Evolutionary conservation across 2,113 vertebrate genomes (phyloP).

Genomic region (Amblyornis subalaris): DNA sequence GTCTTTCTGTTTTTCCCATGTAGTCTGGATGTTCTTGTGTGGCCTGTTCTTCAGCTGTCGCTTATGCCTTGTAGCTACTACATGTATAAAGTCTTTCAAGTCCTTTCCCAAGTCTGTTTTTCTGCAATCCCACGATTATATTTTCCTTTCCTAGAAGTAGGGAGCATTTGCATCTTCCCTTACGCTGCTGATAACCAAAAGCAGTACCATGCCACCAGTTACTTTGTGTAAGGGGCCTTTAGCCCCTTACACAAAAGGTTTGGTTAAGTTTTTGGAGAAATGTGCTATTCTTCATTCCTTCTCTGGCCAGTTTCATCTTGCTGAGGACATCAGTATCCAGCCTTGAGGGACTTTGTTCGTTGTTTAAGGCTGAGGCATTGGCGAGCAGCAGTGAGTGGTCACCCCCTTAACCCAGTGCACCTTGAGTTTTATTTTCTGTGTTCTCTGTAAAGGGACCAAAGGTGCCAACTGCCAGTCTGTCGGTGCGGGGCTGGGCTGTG

Average conservation of each 20-base stretch:
- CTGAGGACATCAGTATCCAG: neutral
- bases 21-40: neutral
- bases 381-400: neutral
- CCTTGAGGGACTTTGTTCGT: neutral
- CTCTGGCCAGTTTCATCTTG: neutral
- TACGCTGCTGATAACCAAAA: neutral
- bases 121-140: accelerated
- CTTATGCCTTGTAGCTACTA: neutral
- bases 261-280: neutral
- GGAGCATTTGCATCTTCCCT: neutral
- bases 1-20: neutral
- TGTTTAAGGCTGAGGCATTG: neutral
- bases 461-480: neutral
- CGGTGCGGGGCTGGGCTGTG: neutral
- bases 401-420: neutral
- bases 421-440: neutral
- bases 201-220: neutral
- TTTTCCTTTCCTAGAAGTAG: neutral
- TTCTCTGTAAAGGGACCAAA: neutral
- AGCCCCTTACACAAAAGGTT: neutral
- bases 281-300: neutral
- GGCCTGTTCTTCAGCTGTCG: neutral
- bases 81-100: neutral
- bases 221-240: neutral
- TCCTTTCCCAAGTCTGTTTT: neutral